phyloP scores from a whole-genome alignment of 2,113 vertebrate genomes.

The Coturnix japonica region DNA sequence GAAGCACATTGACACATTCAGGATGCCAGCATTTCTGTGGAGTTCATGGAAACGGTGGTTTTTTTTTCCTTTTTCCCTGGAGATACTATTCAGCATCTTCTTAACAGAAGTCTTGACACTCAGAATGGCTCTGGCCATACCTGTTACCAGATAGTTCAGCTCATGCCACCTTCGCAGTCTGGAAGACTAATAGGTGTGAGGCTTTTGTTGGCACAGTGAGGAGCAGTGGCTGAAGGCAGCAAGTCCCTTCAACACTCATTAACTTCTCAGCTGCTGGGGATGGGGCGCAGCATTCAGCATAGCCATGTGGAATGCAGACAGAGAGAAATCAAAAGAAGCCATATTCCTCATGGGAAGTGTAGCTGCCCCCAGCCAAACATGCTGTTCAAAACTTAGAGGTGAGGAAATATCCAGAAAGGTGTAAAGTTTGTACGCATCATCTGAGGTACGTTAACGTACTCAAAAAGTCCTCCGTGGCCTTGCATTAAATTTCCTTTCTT shows the following conservation, averaged over 20 bases:
- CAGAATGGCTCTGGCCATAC: background rate
- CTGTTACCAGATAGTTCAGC: background rate
- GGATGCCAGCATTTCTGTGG: background rate
- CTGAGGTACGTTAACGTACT: background rate
- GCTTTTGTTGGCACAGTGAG: background rate
- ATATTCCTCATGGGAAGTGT: background rate
- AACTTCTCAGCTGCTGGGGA: background rate
- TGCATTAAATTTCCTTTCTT: background rate
- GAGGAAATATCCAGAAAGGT: background rate
- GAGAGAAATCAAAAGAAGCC: background rate
- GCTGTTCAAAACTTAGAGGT: background rate
- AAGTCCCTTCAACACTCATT: conserved; percentile 21
- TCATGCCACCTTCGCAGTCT: conserved; percentile 5
- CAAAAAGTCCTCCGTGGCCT: background rate
- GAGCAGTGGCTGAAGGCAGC: background rate
- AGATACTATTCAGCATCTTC: background rate
- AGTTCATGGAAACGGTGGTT: background rate
- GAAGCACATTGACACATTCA: background rate
- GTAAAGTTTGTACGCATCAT: background rate
- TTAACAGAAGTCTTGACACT: background rate
- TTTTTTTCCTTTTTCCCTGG: background rate
- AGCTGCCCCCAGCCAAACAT: background rate
- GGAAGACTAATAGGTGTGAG: background rate
- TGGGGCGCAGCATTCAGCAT: background rate
- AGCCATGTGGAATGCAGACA: background rate